Conservation (phyloP, 2,888 invertebrate genomes). For the Dryadula phaetusa region DNA sequence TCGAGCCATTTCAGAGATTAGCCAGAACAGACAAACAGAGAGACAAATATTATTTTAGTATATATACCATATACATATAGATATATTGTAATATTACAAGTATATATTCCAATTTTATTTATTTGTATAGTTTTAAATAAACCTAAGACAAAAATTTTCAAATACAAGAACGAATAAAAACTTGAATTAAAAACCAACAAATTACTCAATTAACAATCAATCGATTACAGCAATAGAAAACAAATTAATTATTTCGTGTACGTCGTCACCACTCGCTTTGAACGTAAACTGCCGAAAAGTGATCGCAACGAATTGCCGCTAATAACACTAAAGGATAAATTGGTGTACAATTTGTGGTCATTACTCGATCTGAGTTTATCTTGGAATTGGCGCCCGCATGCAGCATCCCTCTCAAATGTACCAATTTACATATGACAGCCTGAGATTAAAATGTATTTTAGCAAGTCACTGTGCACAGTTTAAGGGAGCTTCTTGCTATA, state of each 20-base stretch:
- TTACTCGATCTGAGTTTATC: conserved; percentile 68
- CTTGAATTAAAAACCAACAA: not conserved
- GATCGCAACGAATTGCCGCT: conserved; percentile 31
- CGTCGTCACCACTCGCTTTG: too few species aligned
- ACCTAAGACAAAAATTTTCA: too few species aligned
- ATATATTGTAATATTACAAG: too few species aligned
- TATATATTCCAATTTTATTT: too few species aligned
- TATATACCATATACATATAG: too few species aligned
- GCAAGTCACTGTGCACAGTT: conserved; percentile 40
- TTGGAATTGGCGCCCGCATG: conserved; percentile 74
- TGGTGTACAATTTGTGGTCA: conserved; percentile 73
- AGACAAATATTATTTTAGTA: too few species aligned
- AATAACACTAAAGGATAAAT: conserved; percentile 69
- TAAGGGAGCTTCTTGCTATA: not conserved
- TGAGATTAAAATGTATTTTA: conserved; percentile 43
- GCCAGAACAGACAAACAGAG: too few species aligned
- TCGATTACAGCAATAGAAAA: conserved; percentile 1
- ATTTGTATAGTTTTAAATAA: too few species aligned
- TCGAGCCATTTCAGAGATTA: too few species aligned
- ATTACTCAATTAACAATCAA: not conserved
- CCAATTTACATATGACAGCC: conserved; percentile 68
- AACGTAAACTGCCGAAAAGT: conserved; percentile 25
- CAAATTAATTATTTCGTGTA: conserved; percentile 3
- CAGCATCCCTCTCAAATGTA: conserved; percentile 74
- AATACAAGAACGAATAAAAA: not conserved